Evolutionary conservation across 2,888 invertebrate genomes (phyloP).

Genomic region (Drosophila colorata): DNA sequence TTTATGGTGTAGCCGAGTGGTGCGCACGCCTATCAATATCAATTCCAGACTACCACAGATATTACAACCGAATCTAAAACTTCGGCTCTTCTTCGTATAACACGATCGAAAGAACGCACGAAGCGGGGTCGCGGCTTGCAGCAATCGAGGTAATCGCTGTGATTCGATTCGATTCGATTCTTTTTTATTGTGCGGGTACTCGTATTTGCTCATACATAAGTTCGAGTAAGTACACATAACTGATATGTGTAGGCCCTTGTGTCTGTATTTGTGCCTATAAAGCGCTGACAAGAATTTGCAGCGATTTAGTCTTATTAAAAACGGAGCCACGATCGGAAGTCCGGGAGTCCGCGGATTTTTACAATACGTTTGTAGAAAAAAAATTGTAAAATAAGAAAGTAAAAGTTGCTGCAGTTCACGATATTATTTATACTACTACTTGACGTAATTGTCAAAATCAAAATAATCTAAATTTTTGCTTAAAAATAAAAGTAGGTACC

Average conservation of each 20-base stretch:
- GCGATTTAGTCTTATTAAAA: slow-evolving; percentile 69
- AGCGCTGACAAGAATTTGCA: slow-evolving; percentile 64
- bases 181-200: slow-evolving; percentile 14
- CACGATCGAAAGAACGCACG: neutral
- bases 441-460: neutral
- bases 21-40: slow-evolving; percentile 22
- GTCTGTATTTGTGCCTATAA: slow-evolving; percentile 66
- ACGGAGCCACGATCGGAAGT: slow-evolving; percentile 54
- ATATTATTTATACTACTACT: too few relatives aligned
- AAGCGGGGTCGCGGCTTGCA: neutral
- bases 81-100: slow-evolving; percentile 22
- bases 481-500: slow-evolving; percentile 48
- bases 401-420: too few relatives aligned
- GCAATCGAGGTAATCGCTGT: slow-evolving; percentile 32
- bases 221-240: slow-evolving; percentile 13
- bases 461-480: slow-evolving; percentile 53
- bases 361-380: too few relatives aligned
- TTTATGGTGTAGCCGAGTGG: too few relatives aligned
- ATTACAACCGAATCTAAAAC: slow-evolving; percentile 3
- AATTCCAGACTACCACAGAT: neutral
- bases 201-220: slow-evolving; percentile 17
- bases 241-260: slow-evolving; percentile 10
- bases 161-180: slow-evolving; percentile 14
- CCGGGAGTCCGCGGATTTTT: slow-evolving; percentile 27
- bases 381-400: neutral